Conservation (phyloP, 2,888 invertebrate species). For the Chesias legatella region DNA sequence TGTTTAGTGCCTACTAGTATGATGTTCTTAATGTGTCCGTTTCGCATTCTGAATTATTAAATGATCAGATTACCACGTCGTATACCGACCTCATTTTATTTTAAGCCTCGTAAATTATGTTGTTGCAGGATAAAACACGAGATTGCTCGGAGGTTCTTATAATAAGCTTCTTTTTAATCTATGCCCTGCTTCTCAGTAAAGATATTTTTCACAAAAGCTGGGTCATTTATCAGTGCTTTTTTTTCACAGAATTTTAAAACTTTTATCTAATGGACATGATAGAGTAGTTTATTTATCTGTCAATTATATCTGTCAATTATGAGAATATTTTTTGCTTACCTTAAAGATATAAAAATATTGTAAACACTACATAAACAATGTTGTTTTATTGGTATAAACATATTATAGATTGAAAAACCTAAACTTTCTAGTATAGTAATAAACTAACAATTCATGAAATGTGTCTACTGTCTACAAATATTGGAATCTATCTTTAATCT, state of each 20-base stretch:
- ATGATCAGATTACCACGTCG: slow-evolving; percentile 44
- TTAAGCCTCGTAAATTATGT: slow-evolving; percentile 46
- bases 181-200: slow-evolving; percentile 8
- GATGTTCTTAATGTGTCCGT: slow-evolving; percentile 1
- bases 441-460: slow-evolving; percentile 11
- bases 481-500: slow-evolving; percentile 37
- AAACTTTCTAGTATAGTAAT: no score
- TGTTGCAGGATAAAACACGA: slow-evolving; percentile 45
- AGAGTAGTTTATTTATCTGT: no score
- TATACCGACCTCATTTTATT: slow-evolving; percentile 27
- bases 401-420: no score
- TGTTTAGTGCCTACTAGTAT: no score
- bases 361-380: no score
- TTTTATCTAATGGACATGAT: no score
- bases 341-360: no score
- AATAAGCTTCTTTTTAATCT: slow-evolving; percentile 43
- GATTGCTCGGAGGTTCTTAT: slow-evolving; percentile 45
- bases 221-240: no score
- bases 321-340: no score
- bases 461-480: slow-evolving; percentile 17
- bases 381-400: no score
- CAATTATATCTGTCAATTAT: no score
- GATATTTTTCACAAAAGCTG: background rate
- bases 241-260: no score
- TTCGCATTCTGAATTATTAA: slow-evolving; percentile 12